phyloP scores from a whole-genome alignment of 2,113 vertebrate species.

The Corapipo altera region DNA sequence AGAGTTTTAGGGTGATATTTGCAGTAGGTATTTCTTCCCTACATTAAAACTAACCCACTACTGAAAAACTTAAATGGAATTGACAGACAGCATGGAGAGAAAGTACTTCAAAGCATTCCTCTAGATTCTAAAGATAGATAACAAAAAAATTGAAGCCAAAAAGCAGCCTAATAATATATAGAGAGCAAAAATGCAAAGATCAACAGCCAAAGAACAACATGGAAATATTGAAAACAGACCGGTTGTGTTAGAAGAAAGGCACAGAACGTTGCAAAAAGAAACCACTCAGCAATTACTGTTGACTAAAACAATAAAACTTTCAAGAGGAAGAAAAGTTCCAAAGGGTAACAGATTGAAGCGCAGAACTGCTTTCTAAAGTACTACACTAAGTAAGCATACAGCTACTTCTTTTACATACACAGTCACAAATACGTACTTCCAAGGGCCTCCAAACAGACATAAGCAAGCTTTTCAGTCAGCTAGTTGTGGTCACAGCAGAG shows the following conservation, averaged over 20 bases:
- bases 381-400: not conserved
- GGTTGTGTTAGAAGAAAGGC: not conserved
- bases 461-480: not conserved
- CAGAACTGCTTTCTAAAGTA: not conserved
- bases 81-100: slow-evolving; percentile 4
- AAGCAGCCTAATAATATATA: not conserved
- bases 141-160: not conserved
- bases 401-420: not conserved
- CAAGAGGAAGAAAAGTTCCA: not conserved
- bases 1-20: not conserved
- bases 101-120: slow-evolving; percentile 42
- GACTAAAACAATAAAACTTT: not conserved
- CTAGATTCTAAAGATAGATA: not conserved
- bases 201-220: not conserved
- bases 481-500: not conserved
- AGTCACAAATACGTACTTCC: not conserved
- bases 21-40: not conserved
- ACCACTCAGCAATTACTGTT: not conserved
- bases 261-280: not conserved
- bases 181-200: not conserved
- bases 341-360: not conserved
- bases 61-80: not conserved
- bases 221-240: slow-evolving; percentile 24
- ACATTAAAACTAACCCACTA: not conserved
- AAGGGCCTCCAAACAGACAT: not conserved